Conservation (phyloP, 2,888 invertebrate species). For the Camponotus fellah region DNA sequence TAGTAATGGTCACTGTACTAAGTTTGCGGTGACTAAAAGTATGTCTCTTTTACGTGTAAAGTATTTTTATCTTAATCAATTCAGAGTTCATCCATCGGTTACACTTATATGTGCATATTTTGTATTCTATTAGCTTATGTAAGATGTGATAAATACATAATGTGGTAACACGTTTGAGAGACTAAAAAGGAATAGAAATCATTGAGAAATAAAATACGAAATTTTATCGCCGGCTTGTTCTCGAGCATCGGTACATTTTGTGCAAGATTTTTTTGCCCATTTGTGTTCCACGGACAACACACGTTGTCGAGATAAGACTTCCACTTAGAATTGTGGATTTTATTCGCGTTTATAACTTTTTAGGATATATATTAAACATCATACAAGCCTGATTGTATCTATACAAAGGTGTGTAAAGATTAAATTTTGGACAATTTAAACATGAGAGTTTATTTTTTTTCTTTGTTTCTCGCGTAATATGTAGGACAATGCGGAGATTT, state of each 20-base stretch:
- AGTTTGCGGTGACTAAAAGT: slow-evolving; percentile 11
- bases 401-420: slow-evolving; percentile 52
- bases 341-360: slow-evolving; percentile 21
- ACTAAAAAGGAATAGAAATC: slow-evolving; percentile 5
- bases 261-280: slow-evolving; percentile 50
- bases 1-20: slow-evolving; percentile 14
- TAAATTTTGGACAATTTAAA: slow-evolving; percentile 51
- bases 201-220: neutral
- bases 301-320: slow-evolving; percentile 61
- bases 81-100: neutral
- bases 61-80: neutral
- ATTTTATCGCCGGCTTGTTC: neutral
- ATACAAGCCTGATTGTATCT: slow-evolving; percentile 49
- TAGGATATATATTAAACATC: slow-evolving; percentile 36
- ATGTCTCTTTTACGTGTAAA: neutral
- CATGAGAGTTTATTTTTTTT: slow-evolving; percentile 25
- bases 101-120: slow-evolving; percentile 6
- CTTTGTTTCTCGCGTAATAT: slow-evolving; percentile 8
- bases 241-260: neutral
- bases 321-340: slow-evolving; percentile 51
- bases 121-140: slow-evolving; percentile 19
- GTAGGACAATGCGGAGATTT: slow-evolving; percentile 35
- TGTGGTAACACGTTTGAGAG: slow-evolving; percentile 9
- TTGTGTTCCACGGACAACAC: slow-evolving; percentile 66
- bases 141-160: slow-evolving; percentile 44